Conservation (phyloP, 1,140 invertebrate species). For the Leptopilina clavipes region DNA sequence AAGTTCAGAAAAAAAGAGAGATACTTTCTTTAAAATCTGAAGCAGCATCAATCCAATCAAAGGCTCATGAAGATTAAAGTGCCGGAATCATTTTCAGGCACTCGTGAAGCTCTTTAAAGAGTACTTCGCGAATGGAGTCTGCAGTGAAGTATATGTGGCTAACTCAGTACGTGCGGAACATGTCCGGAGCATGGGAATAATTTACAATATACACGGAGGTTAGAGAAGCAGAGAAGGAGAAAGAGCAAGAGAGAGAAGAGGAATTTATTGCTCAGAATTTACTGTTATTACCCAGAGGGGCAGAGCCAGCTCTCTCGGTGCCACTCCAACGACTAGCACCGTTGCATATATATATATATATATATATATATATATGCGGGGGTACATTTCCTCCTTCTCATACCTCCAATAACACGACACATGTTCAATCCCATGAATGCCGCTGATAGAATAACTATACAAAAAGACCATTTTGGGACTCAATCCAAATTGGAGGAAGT, state of each 20-base stretch:
- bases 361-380: constrained; percentile 45
- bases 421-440: constrained; percentile 37
- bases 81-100: constrained; percentile 46
- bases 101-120: constrained; percentile 35
- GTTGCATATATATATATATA: too few relatives aligned
- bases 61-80: background rate
- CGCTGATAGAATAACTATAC: constrained; percentile 8
- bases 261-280: constrained; percentile 73
- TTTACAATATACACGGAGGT: constrained; percentile 56
- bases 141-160: constrained; percentile 41
- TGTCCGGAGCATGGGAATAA: constrained; percentile 58
- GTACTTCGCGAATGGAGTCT: constrained; percentile 44
- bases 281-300: constrained; percentile 73
- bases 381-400: constrained; percentile 50
- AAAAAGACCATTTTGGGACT: too few relatives aligned
- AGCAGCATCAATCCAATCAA: constrained; percentile 40
- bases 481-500: too few relatives aligned
- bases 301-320: constrained; percentile 48
- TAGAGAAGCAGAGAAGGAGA: constrained; percentile 41
- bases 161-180: constrained; percentile 46
- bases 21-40: background rate
- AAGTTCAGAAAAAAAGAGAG: too few relatives aligned
- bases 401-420: constrained; percentile 33
- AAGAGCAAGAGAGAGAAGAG: constrained; percentile 48
- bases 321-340: constrained; percentile 55